Percentiles rank a stretch among this genome's conserved stretches.
Conservation (phyloP, 1,140 invertebrate genomes). For the Belonocnema kinseyi region DNA sequence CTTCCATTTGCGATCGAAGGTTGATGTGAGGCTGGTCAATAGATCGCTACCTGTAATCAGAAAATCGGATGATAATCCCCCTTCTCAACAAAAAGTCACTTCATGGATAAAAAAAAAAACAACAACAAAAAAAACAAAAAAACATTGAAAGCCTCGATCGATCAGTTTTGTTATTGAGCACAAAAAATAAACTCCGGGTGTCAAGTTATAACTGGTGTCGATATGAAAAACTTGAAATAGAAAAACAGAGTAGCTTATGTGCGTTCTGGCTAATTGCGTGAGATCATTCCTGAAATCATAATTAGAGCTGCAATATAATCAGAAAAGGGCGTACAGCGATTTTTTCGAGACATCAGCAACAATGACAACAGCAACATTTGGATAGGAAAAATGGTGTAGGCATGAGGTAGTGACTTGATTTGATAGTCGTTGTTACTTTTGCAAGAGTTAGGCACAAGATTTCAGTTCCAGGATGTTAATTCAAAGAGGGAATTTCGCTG, state of each 20-base stretch:
- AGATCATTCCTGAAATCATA: conserved; percentile 29
- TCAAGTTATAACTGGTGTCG: background rate
- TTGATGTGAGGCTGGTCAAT: conserved; percentile 82
- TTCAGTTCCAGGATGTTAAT: background rate
- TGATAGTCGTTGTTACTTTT: too few relatives aligned
- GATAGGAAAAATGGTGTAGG: conserved; percentile 2
- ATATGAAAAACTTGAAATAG: background rate
- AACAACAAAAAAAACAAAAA: too few relatives aligned
- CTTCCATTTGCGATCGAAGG: conserved; percentile 85
- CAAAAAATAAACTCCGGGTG: conserved; percentile 29
- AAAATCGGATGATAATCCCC: conserved; percentile 35
- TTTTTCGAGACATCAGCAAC: conserved; percentile 14
- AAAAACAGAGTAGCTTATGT: conserved; percentile 23
- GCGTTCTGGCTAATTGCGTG: conserved; percentile 22
- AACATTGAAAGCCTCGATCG: conserved; percentile 50
- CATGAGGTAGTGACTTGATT: background rate
- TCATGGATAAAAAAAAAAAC: background rate
- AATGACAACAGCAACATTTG: conserved; percentile 21
- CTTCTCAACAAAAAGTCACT: conserved; percentile 24
- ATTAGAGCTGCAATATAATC: background rate
- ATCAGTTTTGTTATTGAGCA: conserved; percentile 32
- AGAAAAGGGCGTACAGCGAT: conserved; percentile 6
- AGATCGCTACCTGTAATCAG: conserved; percentile 80
- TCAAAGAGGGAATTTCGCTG: too few relatives aligned
- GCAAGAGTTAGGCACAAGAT: background rate